A percentile compares a stretch with the other conserved stretches of the same genome.
phyloP scores from a whole-genome alignment of 2,113 vertebrate species.

The Delphinapterus leucas region DNA sequence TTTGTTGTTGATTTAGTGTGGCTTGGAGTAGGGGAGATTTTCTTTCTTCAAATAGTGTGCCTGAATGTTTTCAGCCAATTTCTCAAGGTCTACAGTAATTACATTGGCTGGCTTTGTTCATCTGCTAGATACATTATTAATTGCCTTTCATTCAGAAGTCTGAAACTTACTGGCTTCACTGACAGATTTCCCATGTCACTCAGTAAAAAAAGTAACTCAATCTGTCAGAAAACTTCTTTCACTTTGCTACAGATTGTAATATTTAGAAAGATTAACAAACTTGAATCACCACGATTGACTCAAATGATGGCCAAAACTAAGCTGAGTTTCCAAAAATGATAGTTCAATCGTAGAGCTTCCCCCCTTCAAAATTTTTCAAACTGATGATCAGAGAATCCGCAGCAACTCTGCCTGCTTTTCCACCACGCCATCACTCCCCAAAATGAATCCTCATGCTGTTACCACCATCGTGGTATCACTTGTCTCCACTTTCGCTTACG shows the following conservation, averaged over 20 bases:
- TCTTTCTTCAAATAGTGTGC: constrained; percentile 8
- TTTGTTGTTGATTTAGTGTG: not conserved
- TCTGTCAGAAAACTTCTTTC: not conserved
- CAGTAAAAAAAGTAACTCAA: constrained; percentile 3
- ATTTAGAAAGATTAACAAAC: constrained; percentile 34
- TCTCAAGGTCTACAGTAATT: not conserved
- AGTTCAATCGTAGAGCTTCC: not conserved
- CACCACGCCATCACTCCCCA: fast-evolving
- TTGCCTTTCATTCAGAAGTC: constrained; percentile 27
- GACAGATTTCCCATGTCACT: constrained; percentile 31
- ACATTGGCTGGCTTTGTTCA: not conserved
- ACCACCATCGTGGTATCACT: fast-evolving
- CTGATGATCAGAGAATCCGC: not conserved
- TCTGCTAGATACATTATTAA: constrained; percentile 21
- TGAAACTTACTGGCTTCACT: not conserved
- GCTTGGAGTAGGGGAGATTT: not conserved
- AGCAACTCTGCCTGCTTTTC: not conserved
- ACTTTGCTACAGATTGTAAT: not conserved
- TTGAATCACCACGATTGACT: not conserved
- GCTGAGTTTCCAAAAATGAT: not conserved
- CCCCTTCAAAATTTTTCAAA: not conserved
- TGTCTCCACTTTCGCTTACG: no score
- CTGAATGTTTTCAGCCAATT: not conserved
- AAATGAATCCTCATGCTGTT: fast-evolving
- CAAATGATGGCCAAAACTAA: not conserved